phyloP scores from a whole-genome alignment of 2,888 invertebrate genomes.

The Drosophila phalerata region DNA sequence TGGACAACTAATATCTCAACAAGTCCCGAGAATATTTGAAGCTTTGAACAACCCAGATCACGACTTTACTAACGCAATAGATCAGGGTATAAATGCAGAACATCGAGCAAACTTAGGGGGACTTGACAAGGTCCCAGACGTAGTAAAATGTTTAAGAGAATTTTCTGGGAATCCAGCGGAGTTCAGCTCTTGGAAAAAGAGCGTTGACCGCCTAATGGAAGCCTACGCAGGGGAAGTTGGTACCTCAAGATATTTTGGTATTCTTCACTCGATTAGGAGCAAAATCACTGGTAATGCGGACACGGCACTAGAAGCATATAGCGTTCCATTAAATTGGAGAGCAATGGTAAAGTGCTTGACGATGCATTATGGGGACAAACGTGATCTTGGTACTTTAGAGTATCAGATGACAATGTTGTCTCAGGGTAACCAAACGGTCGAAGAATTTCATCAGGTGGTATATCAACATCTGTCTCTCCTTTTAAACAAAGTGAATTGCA shows the following conservation, averaged over 20 bases:
- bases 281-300: slow-evolving; percentile 2
- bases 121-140: not conserved
- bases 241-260: not conserved
- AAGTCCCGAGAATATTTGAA: not conserved
- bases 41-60: not conserved
- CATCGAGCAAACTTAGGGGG: not conserved
- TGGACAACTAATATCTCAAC: not conserved
- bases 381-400: slow-evolving; percentile 2
- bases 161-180: not conserved
- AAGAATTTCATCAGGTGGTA: not conserved
- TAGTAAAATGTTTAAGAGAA: not conserved
- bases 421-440: not conserved
- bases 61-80: not conserved
- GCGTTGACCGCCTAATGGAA: slow-evolving; percentile 8
- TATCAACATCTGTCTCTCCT: slow-evolving; percentile 2
- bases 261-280: not conserved
- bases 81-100: not conserved
- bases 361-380: slow-evolving; percentile 5
- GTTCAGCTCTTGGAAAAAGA: slow-evolving; percentile 5
- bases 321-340: slow-evolving; percentile 7
- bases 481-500: not conserved
- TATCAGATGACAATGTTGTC: slow-evolving; percentile 5
- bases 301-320: slow-evolving; percentile 2
- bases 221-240: too few relatives aligned
- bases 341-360: slow-evolving; percentile 3